Percentiles rank a stretch among this genome's conserved stretches.
phyloP scores from a whole-genome alignment of 2,888 invertebrate species.

The Apantesis nais region DNA sequence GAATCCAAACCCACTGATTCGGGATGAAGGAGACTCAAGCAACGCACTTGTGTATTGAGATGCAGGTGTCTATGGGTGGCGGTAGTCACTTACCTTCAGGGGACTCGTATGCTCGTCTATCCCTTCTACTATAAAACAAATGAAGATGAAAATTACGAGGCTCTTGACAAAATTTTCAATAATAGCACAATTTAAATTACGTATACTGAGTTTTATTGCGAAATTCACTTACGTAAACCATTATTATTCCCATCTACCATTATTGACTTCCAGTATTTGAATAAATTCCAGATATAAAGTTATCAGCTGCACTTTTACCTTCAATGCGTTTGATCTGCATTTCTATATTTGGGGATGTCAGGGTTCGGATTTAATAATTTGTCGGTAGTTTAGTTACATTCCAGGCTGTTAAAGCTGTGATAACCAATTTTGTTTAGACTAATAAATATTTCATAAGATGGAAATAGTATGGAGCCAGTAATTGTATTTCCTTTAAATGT shows the following conservation, averaged over 20 bases:
- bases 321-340: conserved; percentile 45
- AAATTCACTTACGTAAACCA: conserved; percentile 52
- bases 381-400: neutral
- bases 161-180: too few relatives aligned
- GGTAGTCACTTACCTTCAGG: too few relatives aligned
- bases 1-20: too few relatives aligned
- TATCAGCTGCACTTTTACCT: conserved; percentile 43
- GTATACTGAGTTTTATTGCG: conserved; percentile 20
- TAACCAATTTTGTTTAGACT: neutral
- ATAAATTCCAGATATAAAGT: conserved; percentile 53
- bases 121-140: too few relatives aligned
- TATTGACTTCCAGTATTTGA: conserved; percentile 52
- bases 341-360: conserved; percentile 34
- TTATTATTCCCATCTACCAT: conserved; percentile 39
- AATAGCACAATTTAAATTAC: neutral
- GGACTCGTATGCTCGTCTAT: too few relatives aligned
- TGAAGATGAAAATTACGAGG: too few relatives aligned
- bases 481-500: conserved; percentile 40
- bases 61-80: too few relatives aligned
- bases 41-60: too few relatives aligned
- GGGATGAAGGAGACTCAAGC: too few relatives aligned
- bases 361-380: neutral
- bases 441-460: neutral
- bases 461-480: conserved; percentile 23
- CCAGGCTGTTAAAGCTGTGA: neutral